Evolutionary conservation across 2,888 invertebrate species (phyloP).

Genomic region (Lissocephala sabroskyi): DNA sequence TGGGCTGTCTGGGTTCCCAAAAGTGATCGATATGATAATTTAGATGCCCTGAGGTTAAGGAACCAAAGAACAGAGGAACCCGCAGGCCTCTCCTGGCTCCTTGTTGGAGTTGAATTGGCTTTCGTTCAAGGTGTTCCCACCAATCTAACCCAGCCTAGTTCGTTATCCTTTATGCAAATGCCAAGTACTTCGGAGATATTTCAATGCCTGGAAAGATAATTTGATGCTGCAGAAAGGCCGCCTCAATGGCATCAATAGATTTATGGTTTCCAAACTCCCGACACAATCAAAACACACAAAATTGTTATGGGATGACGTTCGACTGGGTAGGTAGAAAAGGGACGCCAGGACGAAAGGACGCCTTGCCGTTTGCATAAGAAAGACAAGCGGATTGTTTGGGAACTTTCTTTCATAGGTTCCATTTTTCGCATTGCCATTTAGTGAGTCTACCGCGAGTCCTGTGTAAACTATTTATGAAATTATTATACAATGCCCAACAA

Average conservation of each 20-base stretch:
- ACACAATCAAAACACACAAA: slow-evolving; percentile 55
- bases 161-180: slow-evolving; percentile 55
- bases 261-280: slow-evolving; percentile 65
- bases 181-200: slow-evolving; percentile 19
- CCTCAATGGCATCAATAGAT: slow-evolving; percentile 64
- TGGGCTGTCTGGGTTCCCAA: not conserved
- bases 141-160: too few species aligned
- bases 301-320: slow-evolving; percentile 7
- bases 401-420: slow-evolving; percentile 8
- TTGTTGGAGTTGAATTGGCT: too few species aligned
- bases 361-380: slow-evolving; percentile 44
- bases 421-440: slow-evolving; percentile 48
- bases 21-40: slow-evolving; percentile 59
- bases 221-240: slow-evolving; percentile 57
- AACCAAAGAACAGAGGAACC: not conserved
- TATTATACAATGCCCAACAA: slow-evolving; percentile 56
- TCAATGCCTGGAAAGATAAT: slow-evolving; percentile 42
- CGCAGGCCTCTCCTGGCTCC: too few species aligned
- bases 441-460: slow-evolving; percentile 46
- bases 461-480: slow-evolving; percentile 64
- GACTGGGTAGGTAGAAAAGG: not conserved
- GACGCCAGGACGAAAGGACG: slow-evolving; percentile 13
- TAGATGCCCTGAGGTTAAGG: slow-evolving; percentile 43
- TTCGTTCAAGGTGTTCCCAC: too few species aligned
- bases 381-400: slow-evolving; percentile 22